Conservation (phyloP, 1,140 invertebrate species). For the Hylaeus volcanicus region DNA sequence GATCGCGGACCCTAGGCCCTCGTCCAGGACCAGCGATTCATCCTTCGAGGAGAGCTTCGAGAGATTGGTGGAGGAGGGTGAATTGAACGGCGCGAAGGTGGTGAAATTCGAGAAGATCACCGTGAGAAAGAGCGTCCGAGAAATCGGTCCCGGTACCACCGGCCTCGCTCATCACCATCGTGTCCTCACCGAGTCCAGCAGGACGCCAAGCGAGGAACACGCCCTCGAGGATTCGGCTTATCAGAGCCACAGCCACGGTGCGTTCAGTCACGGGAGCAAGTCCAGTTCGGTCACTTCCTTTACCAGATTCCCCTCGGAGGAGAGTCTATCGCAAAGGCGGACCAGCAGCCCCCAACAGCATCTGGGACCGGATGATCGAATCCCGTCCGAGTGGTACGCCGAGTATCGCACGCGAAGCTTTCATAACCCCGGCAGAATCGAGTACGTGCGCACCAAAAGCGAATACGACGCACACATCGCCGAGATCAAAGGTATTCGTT, state of each 20-base stretch:
- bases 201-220: constrained; percentile 82
- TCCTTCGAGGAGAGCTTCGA: constrained; percentile 83
- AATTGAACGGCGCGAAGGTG: constrained; percentile 83
- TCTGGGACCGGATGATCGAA: constrained; percentile 69
- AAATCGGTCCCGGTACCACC: constrained; percentile 58
- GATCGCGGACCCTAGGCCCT: constrained; percentile 47
- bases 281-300: constrained; percentile 80
- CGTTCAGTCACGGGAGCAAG: constrained; percentile 76
- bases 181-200: constrained; percentile 68
- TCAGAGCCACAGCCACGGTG: constrained; percentile 80
- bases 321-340: constrained; percentile 75
- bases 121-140: constrained; percentile 81
- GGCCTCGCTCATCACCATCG: constrained; percentile 18
- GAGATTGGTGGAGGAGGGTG: constrained; percentile 83
- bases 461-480: constrained; percentile 93
- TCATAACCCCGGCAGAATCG: constrained; percentile 82
- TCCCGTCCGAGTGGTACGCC: constrained; percentile 82
- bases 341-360: constrained; percentile 62
- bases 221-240: constrained; percentile 82
- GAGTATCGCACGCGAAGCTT: constrained; percentile 83
- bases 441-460: constrained; percentile 86
- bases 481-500: constrained; percentile 88
- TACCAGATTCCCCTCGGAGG: constrained; percentile 83
- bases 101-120: constrained; percentile 86
- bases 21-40: constrained; percentile 69